phyloP scores from a whole-genome alignment of 2,113 vertebrate species.

The Symphodus melops region DNA sequence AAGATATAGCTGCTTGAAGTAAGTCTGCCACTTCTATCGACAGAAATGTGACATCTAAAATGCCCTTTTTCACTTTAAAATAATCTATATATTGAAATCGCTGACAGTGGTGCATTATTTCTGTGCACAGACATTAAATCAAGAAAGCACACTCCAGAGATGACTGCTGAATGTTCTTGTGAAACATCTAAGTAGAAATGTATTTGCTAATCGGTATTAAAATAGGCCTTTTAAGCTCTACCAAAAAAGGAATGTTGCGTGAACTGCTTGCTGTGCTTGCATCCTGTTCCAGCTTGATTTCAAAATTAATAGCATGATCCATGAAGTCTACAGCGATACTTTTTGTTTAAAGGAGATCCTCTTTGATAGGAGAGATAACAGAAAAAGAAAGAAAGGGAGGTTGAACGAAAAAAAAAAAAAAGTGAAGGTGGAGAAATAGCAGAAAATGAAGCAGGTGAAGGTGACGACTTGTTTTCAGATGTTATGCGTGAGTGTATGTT shows the following conservation, averaged over 20 bases:
- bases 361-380: slow-evolving; percentile 50
- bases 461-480: slow-evolving; percentile 52
- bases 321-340: slow-evolving; percentile 48
- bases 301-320: slow-evolving; percentile 53
- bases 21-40: slow-evolving; percentile 4
- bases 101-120: slow-evolving; percentile 24
- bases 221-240: slow-evolving; percentile 44
- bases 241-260: slow-evolving; percentile 40
- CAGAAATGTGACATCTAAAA: slow-evolving; percentile 22
- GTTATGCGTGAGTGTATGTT: slow-evolving; percentile 39
- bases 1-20: not conserved
- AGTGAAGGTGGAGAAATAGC: not conserved
- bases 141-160: slow-evolving; percentile 12
- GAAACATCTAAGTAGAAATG: slow-evolving; percentile 31
- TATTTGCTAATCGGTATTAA: slow-evolving; percentile 44
- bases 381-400: not conserved
- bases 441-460: slow-evolving; percentile 29
- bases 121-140: slow-evolving; percentile 4
- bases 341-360: slow-evolving; percentile 55
- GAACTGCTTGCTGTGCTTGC: slow-evolving; percentile 32
- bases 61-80: slow-evolving; percentile 26
- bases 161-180: slow-evolving; percentile 1
- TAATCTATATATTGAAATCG: slow-evolving; percentile 1
- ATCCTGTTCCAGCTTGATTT: slow-evolving; percentile 55
- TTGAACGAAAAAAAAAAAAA: not conserved